phyloP scores from a whole-genome alignment of 2,797 vertebrate genomes.

The Malurus leucopterus region DNA sequence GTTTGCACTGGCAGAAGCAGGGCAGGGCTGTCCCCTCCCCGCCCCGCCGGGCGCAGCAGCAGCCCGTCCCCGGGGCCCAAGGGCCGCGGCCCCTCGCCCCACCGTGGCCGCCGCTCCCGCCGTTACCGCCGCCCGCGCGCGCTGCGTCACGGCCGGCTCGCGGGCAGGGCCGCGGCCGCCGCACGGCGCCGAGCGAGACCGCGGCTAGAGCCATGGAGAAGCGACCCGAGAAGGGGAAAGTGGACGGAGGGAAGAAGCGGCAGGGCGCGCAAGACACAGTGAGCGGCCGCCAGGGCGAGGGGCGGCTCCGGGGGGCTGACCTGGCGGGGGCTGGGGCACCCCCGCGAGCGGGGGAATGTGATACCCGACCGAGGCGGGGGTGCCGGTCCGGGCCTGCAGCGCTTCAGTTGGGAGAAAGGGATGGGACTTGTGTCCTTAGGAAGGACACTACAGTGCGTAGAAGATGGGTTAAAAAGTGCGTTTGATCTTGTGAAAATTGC shows the following conservation, averaged over 20 bases:
- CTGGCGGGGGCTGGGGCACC: background rate
- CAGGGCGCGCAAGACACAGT: background rate
- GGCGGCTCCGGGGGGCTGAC: background rate
- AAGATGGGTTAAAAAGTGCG: background rate
- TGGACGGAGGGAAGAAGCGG: background rate
- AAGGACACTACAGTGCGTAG: accelerated
- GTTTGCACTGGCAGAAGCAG: accelerated
- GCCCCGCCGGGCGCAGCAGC: background rate
- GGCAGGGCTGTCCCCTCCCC: background rate
- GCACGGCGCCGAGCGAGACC: accelerated
- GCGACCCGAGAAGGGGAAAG: background rate
- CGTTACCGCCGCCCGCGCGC: background rate
- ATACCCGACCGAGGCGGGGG: background rate
- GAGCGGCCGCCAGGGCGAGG: background rate
- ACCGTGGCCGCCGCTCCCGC: background rate
- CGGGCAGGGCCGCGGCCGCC: background rate
- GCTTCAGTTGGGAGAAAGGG: background rate
- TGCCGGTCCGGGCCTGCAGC: background rate
- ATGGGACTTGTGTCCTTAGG: background rate
- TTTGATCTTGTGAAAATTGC: accelerated
- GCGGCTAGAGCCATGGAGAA: background rate
- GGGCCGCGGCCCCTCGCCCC: accelerated
- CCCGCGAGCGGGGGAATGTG: background rate
- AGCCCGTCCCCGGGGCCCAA: accelerated
- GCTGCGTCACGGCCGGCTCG: background rate